These are phyloP conservation scores for Drosophila suboccidentalis DNA, from an alignment of 2,888 invertebrate species.

Conservation along the genomic window DNA sequence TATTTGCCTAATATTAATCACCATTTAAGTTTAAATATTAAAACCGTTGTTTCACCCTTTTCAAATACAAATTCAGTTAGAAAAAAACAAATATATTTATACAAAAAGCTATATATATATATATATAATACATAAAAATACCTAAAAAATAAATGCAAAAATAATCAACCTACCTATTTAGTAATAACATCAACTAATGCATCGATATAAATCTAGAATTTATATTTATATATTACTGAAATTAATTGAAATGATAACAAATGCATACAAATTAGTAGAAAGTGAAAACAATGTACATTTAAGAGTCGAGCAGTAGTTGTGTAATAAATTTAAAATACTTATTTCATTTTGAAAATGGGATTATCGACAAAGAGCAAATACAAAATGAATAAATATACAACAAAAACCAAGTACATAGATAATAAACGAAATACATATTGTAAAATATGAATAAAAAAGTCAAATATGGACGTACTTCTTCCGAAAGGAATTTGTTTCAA, in stretches of 20 bases:
- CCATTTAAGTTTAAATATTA: slow-evolving; percentile 27
- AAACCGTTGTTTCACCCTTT: slow-evolving; percentile 36
- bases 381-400: slow-evolving; percentile 49
- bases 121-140: slow-evolving; percentile 42
- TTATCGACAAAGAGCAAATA: slow-evolving; percentile 57
- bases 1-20: slow-evolving; percentile 46
- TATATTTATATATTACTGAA: slow-evolving; percentile 70
- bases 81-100: slow-evolving; percentile 45
- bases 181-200: slow-evolving; percentile 66
- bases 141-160: slow-evolving; percentile 57
- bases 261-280: slow-evolving; percentile 72
- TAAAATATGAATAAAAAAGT: slow-evolving; percentile 60
- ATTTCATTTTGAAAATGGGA: slow-evolving; percentile 63
- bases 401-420: slow-evolving; percentile 52
- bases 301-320: slow-evolving; percentile 71
- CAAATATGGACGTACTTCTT: slow-evolving; percentile 6
- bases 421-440: slow-evolving; percentile 75
- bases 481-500: not conserved
- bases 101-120: slow-evolving; percentile 36
- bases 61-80: slow-evolving; percentile 41
- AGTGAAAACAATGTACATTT: slow-evolving; percentile 64
- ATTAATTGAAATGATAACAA: slow-evolving; percentile 54
- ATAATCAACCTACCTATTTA: slow-evolving; percentile 79
- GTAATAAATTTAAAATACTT: slow-evolving; percentile 63
- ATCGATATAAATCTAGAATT: slow-evolving; percentile 75